These are phyloP conservation scores for Sardinella longiceps DNA, from an alignment of 2,797 vertebrate species.

Conservation along the genomic window DNA sequence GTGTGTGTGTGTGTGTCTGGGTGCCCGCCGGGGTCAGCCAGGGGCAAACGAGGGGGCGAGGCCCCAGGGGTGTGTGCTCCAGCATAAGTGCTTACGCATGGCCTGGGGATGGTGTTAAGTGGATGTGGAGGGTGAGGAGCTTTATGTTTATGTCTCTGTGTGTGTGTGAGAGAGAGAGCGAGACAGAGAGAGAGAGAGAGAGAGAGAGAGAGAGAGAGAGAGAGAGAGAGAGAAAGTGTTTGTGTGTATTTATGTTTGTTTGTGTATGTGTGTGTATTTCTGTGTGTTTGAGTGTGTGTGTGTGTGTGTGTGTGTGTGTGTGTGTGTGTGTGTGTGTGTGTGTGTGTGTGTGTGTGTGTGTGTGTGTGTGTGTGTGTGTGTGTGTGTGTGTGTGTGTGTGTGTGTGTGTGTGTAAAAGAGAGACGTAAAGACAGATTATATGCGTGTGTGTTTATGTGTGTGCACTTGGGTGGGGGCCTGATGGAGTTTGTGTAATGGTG, in stretches of 20 bases:
- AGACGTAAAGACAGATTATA: not conserved
- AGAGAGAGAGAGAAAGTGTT: no score
- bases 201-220: no score
- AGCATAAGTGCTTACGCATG: constrained; percentile 9
- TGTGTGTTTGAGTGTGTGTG: not conserved
- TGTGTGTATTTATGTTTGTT: not conserved
- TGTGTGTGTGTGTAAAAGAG: not conserved
- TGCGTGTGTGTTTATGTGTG: not conserved
- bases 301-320: not conserved
- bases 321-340: constrained; percentile 4
- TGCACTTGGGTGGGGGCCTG: not conserved
- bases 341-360: constrained; percentile 9
- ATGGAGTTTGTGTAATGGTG: not conserved
- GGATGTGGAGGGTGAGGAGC: not conserved
- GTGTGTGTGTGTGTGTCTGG: not conserved
- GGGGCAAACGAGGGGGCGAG: not conserved
- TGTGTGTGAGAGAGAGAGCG: no score
- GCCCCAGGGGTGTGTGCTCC: not conserved
- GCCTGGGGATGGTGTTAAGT: constrained; percentile 2
- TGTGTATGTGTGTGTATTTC: not conserved
- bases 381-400: not conserved
- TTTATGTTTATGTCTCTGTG: not conserved
- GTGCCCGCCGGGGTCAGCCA: not conserved
- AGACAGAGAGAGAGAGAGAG: no score
- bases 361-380: not conserved